Conservation (phyloP, 2,113 vertebrate genomes). For the Centropristis striata region DNA sequence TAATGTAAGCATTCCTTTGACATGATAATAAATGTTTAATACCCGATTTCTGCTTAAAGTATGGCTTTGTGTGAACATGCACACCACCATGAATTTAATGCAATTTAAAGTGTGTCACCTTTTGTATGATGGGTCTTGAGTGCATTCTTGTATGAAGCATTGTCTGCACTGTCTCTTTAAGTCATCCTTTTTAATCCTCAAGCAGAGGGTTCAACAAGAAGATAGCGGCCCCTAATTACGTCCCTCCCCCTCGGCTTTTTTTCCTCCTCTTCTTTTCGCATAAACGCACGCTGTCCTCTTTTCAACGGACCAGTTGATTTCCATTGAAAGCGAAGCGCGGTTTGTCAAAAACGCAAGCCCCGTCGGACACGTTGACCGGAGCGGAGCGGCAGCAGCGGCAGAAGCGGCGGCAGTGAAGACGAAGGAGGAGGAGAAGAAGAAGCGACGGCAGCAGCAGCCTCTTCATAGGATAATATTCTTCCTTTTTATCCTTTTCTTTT, state of each 20-base stretch:
- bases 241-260: conserved; percentile 59
- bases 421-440: conserved; percentile 12
- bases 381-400: conserved; percentile 1
- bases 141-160: not conserved
- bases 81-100: not conserved
- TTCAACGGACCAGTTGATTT: conserved; percentile 39
- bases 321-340: conserved; percentile 37
- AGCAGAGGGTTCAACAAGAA: conserved; percentile 42
- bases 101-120: not conserved
- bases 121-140: not conserved
- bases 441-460: not conserved
- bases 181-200: conserved; percentile 37
- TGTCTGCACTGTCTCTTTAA: conserved; percentile 77
- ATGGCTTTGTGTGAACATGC: conserved; percentile 10
- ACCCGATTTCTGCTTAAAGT: not conserved
- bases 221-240: conserved; percentile 65
- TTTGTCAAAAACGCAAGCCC: conserved; percentile 42
- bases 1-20: conserved; percentile 62
- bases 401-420: not conserved
- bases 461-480: conserved; percentile 7
- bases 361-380: conserved; percentile 20
- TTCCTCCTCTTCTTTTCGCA: not conserved
- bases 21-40: conserved; percentile 67
- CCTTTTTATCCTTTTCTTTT: not conserved
- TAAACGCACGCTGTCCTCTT: conserved; percentile 42